These are phyloP conservation scores for Proteles cristata DNA, from an alignment of 2,113 vertebrate species.

Conservation along the genomic window DNA sequence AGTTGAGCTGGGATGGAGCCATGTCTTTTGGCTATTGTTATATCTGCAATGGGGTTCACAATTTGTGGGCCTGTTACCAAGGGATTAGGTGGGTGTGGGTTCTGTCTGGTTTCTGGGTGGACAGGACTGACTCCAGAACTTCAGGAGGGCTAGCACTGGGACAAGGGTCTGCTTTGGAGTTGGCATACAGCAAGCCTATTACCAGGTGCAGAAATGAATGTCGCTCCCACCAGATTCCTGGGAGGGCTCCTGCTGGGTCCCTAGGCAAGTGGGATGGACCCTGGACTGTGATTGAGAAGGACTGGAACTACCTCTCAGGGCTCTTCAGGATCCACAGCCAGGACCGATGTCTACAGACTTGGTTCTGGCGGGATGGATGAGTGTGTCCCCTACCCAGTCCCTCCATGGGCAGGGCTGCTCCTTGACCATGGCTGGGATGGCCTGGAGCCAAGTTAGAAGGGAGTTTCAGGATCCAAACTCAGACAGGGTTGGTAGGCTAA, in stretches of 20 bases:
- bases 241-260: not conserved
- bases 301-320: not conserved
- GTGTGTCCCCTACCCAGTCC: not conserved
- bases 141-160: not conserved
- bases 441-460: not conserved
- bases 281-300: not conserved
- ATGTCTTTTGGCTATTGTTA: not conserved
- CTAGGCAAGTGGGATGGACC: not conserved
- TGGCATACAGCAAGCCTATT: not conserved
- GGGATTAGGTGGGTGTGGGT: not conserved
- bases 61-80: not conserved
- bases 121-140: not conserved
- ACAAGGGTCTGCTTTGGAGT: not conserved
- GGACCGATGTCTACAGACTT: not conserved
- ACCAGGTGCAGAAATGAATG: not conserved
- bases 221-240: not conserved
- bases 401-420: not conserved
- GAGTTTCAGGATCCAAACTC: not conserved
- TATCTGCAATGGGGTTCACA: not conserved
- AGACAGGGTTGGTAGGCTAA: not conserved
- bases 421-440: not conserved
- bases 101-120: not conserved
- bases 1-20: not conserved
- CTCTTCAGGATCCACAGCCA: not conserved
- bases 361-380: not conserved